Percentiles rank a stretch among this genome's conserved stretches.
phyloP scores from a whole-genome alignment of 1,140 invertebrate genomes.

The Aphelinus atriplicis region DNA sequence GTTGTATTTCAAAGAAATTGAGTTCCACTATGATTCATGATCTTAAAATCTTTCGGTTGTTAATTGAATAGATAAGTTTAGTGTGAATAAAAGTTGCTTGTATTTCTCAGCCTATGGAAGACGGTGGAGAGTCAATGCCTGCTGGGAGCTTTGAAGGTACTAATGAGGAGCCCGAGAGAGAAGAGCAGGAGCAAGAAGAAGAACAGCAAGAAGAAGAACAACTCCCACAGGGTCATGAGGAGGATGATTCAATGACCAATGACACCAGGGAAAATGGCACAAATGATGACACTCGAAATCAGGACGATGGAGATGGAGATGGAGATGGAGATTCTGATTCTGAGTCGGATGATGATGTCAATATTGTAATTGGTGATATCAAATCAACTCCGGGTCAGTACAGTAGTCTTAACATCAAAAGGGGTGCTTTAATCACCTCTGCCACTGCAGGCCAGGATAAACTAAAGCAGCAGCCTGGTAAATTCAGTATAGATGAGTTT shows the following conservation, averaged over 20 bases:
- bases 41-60: too few relatives aligned
- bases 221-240: conserved; percentile 52
- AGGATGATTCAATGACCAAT: conserved; percentile 58
- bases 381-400: conserved; percentile 76
- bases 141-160: conserved; percentile 17
- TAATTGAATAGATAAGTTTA: not conserved
- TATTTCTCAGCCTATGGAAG: conserved; percentile 14
- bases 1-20: too few relatives aligned
- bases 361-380: conserved; percentile 86
- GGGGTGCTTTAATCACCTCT: conserved; percentile 68
- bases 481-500: conserved; percentile 87
- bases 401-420: conserved; percentile 74
- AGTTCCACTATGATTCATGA: too few relatives aligned
- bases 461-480: conserved; percentile 74
- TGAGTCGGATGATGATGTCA: conserved; percentile 84
- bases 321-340: conserved; percentile 77
- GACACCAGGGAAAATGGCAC: conserved; percentile 68
- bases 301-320: conserved; percentile 63
- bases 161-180: conserved; percentile 14
- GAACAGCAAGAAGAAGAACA: conserved; percentile 36
- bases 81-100: not conserved
- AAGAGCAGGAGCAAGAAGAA: conserved; percentile 39
- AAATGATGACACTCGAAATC: conserved; percentile 68
- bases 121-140: not conserved
- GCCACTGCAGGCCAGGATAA: conserved; percentile 68